Evolutionary conservation across 1,140 invertebrate species (phyloP).

Genomic region (Trachymyrmex cornetzi): DNA sequence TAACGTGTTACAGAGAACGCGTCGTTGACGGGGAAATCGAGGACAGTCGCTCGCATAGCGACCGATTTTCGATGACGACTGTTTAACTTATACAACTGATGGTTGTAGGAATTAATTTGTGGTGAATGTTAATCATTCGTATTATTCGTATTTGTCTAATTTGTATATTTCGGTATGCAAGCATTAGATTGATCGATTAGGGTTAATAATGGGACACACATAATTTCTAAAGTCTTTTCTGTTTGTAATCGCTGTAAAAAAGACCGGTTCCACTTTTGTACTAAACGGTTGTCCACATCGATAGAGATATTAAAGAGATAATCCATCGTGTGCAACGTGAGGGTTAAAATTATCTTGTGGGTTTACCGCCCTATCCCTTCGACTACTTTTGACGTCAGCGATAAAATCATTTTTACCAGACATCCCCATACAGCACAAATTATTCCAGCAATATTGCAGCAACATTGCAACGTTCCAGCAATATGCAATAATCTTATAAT

Average conservation of each 20-base stretch:
- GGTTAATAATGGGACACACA: neutral
- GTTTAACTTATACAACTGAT: neutral
- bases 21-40: conserved; percentile 8
- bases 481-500: too few relatives aligned
- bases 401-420: neutral
- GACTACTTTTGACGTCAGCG: neutral
- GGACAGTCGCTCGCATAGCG: neutral
- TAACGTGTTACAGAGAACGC: neutral
- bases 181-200: neutral
- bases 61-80: conserved; percentile 27
- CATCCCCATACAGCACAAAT: too few relatives aligned
- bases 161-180: neutral
- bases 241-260: neutral
- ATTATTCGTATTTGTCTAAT: neutral
- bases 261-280: conserved; percentile 2
- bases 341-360: conserved; percentile 1
- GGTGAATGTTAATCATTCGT: neutral
- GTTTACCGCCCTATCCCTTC: neutral
- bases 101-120: neutral
- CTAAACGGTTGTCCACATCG: neutral
- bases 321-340: neutral
- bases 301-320: conserved; percentile 17
- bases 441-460: too few relatives aligned
- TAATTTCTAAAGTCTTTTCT: neutral
- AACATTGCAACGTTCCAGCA: too few relatives aligned